Evolutionary conservation across 2,888 invertebrate genomes (phyloP).

Genomic region (Rutpela maculata): DNA sequence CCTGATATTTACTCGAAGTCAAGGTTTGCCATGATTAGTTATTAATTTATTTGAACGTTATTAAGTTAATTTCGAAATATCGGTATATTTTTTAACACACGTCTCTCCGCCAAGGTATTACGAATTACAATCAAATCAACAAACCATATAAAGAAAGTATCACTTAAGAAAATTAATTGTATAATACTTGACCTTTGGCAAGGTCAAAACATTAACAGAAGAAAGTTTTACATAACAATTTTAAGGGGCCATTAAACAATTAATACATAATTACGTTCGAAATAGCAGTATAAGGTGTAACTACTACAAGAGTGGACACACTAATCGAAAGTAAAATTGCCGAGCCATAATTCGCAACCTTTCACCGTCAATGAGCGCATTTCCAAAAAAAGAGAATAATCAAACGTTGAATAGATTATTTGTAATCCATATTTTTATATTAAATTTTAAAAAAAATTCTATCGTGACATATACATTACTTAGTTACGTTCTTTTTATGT

Average conservation of each 20-base stretch:
- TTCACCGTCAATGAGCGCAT: background rate
- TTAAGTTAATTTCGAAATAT: background rate
- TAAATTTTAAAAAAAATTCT: no score
- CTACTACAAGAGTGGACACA: background rate
- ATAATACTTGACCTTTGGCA: slow-evolving; percentile 16
- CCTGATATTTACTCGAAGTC: background rate
- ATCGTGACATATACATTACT: no score
- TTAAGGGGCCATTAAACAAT: background rate
- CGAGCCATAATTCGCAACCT: background rate
- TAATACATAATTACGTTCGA: background rate
- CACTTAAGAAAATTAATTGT: background rate
- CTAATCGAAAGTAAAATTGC: background rate
- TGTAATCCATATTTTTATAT: no score
- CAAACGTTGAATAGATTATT: background rate
- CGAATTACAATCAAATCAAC: background rate
- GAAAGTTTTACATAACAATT: slow-evolving; percentile 24
- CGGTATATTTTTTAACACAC: background rate
- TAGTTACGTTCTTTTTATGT: no score
- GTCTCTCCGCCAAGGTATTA: background rate
- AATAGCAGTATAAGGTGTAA: background rate
- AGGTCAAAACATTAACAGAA: slow-evolving; percentile 20
- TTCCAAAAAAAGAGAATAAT: background rate
- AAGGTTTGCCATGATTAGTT: background rate
- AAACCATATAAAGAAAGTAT: background rate
- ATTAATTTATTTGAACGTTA: background rate